Conservation (phyloP, 2,888 invertebrate genomes). For the Lagria hirta region DNA sequence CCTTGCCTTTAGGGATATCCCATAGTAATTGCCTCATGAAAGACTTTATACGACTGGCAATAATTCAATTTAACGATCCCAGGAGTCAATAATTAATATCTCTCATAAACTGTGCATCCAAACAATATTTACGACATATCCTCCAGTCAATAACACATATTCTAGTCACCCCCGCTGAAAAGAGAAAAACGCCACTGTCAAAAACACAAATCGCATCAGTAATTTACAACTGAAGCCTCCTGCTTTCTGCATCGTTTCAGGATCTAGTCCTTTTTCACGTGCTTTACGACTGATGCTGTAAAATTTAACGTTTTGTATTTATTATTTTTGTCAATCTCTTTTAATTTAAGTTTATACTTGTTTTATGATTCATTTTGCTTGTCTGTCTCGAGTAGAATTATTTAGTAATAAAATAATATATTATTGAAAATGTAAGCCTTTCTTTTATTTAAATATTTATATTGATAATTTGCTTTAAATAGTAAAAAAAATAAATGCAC, state of each 20-base stretch:
- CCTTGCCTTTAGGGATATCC: neutral
- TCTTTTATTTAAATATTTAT: too few relatives aligned
- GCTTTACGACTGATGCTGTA: slow-evolving; percentile 19
- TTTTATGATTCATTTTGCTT: too few relatives aligned
- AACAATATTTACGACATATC: slow-evolving; percentile 34
- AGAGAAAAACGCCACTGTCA: slow-evolving; percentile 39
- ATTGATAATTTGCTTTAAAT: too few relatives aligned
- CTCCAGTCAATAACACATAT: slow-evolving; percentile 34
- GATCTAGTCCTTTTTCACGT: slow-evolving; percentile 16
- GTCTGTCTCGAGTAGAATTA: too few relatives aligned
- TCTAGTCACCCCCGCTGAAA: slow-evolving; percentile 26
- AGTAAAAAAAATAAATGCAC: too few relatives aligned
- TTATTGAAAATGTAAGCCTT: too few relatives aligned
- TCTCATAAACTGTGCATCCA: slow-evolving; percentile 29
- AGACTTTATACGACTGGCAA: slow-evolving; percentile 28
- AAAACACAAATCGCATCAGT: slow-evolving; percentile 36
- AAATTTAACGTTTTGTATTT: slow-evolving; percentile 16
- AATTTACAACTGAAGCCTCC: slow-evolving; percentile 32
- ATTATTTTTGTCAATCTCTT: too few relatives aligned
- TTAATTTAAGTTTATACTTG: too few relatives aligned
- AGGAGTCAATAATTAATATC: slow-evolving; percentile 37
- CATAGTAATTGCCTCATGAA: slow-evolving; percentile 16
- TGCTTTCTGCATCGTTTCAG: neutral
- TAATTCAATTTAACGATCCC: slow-evolving; percentile 35
- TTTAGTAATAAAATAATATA: too few relatives aligned